These are phyloP conservation scores for Eristalinus sepulchralis DNA, from an alignment of 2,888 invertebrate genomes.

Conservation along the genomic window DNA sequence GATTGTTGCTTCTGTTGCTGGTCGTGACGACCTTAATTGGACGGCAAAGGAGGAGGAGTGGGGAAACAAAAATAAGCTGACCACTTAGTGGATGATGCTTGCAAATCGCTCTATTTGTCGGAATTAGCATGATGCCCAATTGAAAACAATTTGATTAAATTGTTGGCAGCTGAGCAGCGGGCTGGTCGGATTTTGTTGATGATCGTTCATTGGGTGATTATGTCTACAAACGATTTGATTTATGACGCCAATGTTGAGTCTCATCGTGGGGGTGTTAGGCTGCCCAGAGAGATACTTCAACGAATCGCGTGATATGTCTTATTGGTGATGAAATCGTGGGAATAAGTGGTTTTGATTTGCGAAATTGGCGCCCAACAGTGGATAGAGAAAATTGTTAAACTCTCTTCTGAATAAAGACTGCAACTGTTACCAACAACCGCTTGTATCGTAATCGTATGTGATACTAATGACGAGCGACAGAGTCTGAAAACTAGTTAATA, in stretches of 20 bases:
- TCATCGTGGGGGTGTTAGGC: too few species aligned
- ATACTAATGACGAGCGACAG: too few species aligned
- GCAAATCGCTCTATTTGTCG: conserved; percentile 50
- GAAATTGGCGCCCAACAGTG: background rate
- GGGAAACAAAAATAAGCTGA: conserved; percentile 1
- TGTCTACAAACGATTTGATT: background rate
- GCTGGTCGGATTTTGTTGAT: background rate
- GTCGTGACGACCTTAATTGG: conserved; percentile 40
- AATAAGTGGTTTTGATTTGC: background rate
- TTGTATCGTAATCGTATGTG: too few species aligned
- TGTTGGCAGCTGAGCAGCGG: background rate
- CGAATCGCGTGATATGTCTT: too few species aligned
- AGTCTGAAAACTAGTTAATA: too few species aligned
- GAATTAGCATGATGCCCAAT: conserved; percentile 64
- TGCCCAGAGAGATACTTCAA: too few species aligned
- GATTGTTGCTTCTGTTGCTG: background rate
- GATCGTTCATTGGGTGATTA: background rate
- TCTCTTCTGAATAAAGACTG: too few species aligned
- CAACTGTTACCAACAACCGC: too few species aligned
- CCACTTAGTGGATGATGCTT: conserved; percentile 34
- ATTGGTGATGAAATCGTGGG: background rate
- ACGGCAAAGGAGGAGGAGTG: background rate
- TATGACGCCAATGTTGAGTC: background rate
- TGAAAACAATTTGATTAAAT: conserved; percentile 47
- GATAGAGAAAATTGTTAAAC: too few species aligned